Base-by-base conservation (phyloP, 2,888 invertebrate genomes). In the Phragmatobia fuliginosa region DNA sequence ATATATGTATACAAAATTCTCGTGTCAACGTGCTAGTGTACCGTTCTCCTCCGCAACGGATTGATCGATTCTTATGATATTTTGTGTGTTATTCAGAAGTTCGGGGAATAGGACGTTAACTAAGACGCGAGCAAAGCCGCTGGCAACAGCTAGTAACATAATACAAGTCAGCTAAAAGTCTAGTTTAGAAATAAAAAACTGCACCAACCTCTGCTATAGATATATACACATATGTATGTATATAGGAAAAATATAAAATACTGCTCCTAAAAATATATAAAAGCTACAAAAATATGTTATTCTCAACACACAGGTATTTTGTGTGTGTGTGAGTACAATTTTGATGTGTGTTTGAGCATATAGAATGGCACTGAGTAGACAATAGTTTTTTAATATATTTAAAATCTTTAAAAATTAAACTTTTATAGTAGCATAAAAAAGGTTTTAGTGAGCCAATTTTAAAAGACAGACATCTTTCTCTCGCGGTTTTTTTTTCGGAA, bases 221-320 rank as follows among this genome's bases (percentile, higher is more conserved):
- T 59, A 59, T 59, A 59, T 6, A 67, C 69, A 86, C 84, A 86
- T 84, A 84, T 80, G 77, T 81, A 83, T 85, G 84, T 87, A 89
- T 88, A 92, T 90, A 92, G 88, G 91, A 91, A 93, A 94, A 94
- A 94, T 94, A 94, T 95, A 94, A 94, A 94, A 94, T 94, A 93
- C 90, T 81, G 77, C 78, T 76, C 85, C 85, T 89, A 94, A 94
- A 94, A 92, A 94, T 93, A 93, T 92, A 94, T 93, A 92, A 91
- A 90, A 92, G 92, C 93, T 94, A 95, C 94, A 94, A 95, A 94
- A 95, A 94, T 94, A 94, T 94, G 93, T 93, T 93, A 94, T 94
- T 95, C 94, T 92, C 90, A 81, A 83, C 92, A 93, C 92, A 92
- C 94, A 93, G 93, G 93, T 92, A 85, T 68, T 78, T 58, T 78